Percentiles rank a stretch among this genome's conserved stretches.
Evolutionary conservation across 2,113 vertebrate genomes (phyloP).

Genomic region (Empidonax alnorum): DNA sequence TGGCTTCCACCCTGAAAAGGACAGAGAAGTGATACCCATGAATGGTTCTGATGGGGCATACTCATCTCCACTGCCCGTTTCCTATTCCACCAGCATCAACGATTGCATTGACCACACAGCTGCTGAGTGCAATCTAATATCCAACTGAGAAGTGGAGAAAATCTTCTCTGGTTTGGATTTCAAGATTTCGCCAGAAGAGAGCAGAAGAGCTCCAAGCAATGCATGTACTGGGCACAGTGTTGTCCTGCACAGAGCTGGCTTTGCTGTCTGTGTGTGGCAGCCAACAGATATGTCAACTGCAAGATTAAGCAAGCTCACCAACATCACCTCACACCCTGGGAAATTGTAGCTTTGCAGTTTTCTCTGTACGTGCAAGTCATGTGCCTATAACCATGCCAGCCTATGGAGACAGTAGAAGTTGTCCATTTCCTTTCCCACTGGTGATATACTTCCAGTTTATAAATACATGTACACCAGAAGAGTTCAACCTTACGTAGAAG

Average conservation of each 20-base stretch:
- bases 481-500: background rate
- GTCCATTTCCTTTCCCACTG: background rate
- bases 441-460: background rate
- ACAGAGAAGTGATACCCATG: background rate
- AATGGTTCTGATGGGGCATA: background rate
- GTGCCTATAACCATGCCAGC: background rate
- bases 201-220: background rate
- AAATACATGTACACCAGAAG: background rate
- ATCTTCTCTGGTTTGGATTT: background rate
- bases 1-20: background rate
- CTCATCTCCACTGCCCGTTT: background rate
- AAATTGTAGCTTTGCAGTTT: background rate
- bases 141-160: background rate
- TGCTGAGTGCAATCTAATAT: background rate
- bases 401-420: background rate
- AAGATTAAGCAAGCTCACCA: background rate
- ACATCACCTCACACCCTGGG: background rate
- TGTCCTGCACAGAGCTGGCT: background rate
- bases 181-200: slow-evolving; percentile 53
- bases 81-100: background rate
- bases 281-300: background rate
- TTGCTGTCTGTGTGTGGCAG: background rate
- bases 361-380: background rate
- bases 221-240: background rate
- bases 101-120: background rate